Evolutionary conservation across 1,140 invertebrate genomes (phyloP).

Genomic region (Sinonovacula constricta): DNA sequence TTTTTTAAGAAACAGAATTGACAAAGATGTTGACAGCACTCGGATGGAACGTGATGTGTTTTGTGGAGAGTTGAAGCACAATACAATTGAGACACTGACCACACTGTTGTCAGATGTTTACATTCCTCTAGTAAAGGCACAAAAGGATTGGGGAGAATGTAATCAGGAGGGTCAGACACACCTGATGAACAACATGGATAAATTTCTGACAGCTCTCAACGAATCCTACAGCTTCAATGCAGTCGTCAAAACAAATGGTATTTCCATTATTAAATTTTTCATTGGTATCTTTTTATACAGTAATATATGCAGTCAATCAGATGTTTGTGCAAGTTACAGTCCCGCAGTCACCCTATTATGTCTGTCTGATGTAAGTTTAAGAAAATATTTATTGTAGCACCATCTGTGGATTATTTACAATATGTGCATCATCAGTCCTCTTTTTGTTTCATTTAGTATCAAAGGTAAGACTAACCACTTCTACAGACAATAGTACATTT

Average conservation of each 20-base stretch:
- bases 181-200: conserved; percentile 74
- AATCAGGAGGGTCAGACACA: conserved; percentile 70
- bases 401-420: too few relatives aligned
- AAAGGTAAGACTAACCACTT: too few relatives aligned
- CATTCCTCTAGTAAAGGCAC: conserved; percentile 72
- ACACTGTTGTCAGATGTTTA: conserved; percentile 75
- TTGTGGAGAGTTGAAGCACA: conserved; percentile 77
- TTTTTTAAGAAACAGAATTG: conserved; percentile 73
- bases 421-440: too few relatives aligned
- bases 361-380: too few relatives aligned
- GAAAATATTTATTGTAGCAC: too few relatives aligned
- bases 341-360: too few relatives aligned
- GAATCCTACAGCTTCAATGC: conserved; percentile 72
- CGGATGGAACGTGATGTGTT: conserved; percentile 76
- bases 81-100: conserved; percentile 74
- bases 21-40: conserved; percentile 73
- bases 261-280: too few relatives aligned
- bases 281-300: too few relatives aligned
- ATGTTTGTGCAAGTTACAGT: too few relatives aligned
- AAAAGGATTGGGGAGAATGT: conserved; percentile 77
- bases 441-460: too few relatives aligned
- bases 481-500: too few relatives aligned
- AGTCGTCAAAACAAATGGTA: conserved; percentile 74
- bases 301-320: too few relatives aligned
- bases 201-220: conserved; percentile 71